phyloP scores from a whole-genome alignment of 2,113 vertebrate genomes.

The Paradoxurus hermaphroditus region DNA sequence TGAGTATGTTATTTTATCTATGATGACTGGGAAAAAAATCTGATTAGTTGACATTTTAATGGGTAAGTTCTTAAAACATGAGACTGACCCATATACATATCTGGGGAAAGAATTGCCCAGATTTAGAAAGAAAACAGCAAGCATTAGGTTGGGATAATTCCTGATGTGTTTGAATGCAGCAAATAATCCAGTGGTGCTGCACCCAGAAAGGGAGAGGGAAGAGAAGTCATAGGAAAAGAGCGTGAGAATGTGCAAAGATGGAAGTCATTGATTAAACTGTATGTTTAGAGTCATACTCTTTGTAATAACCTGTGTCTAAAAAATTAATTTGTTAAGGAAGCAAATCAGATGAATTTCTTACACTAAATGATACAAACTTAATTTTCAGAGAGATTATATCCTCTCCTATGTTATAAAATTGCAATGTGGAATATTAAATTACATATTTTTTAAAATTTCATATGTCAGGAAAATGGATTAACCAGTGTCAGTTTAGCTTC shows the following conservation, averaged over 20 bases:
- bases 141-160: neutral
- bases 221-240: accelerated
- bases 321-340: neutral
- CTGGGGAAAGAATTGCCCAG: neutral
- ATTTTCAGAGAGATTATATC: neutral
- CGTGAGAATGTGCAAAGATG: neutral
- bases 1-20: neutral
- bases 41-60: neutral
- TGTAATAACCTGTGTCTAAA: neutral
- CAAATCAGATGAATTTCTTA: neutral
- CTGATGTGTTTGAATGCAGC: neutral
- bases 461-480: neutral
- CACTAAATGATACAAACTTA: neutral
- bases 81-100: neutral
- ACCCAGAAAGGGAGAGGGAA: neutral
- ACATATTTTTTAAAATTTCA: neutral
- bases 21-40: neutral
- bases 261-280: neutral
- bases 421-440: neutral
- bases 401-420: neutral
- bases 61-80: neutral
- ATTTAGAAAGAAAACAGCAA: neutral
- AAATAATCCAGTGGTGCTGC: neutral
- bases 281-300: neutral
- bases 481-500: neutral